Conservation (phyloP, 2,113 vertebrate species). For the Dipodomys ordii region DNA sequence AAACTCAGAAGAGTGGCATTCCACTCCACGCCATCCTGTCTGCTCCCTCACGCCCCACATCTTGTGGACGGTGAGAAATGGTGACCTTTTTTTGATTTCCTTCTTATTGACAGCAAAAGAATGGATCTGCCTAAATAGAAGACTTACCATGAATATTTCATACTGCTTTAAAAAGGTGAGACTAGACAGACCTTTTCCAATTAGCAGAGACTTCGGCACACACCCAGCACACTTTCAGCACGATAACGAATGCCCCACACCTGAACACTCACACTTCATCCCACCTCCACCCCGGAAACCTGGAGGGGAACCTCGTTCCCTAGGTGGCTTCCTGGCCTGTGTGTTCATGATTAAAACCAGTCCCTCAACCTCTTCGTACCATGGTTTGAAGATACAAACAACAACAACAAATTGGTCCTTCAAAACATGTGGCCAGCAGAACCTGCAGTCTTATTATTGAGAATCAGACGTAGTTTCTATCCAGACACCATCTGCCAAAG, state of each 20-base stretch:
- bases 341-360: neutral
- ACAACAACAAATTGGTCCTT: neutral
- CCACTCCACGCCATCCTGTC: accelerated
- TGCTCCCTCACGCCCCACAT: accelerated
- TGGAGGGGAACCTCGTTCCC: neutral
- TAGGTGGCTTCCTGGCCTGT: neutral
- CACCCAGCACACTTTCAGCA: neutral
- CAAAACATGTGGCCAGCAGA: neutral
- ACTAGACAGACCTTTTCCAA: neutral
- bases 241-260: neutral
- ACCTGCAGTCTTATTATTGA: neutral
- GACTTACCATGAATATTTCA: neutral
- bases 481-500: neutral
- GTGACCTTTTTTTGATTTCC: slow-evolving; percentile 59
- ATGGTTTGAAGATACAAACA: too few relatives aligned
- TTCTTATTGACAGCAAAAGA: slow-evolving; percentile 37
- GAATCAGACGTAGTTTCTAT: neutral
- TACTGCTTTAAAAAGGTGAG: neutral
- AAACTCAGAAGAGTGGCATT: accelerated
- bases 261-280: neutral
- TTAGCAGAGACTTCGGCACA: neutral
- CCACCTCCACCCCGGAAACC: accelerated
- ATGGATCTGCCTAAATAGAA: slow-evolving; percentile 7
- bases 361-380: neutral
- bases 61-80: slow-evolving; percentile 53